Conservation (phyloP, 2,797 vertebrate species). For the Botia almorhae region DNA sequence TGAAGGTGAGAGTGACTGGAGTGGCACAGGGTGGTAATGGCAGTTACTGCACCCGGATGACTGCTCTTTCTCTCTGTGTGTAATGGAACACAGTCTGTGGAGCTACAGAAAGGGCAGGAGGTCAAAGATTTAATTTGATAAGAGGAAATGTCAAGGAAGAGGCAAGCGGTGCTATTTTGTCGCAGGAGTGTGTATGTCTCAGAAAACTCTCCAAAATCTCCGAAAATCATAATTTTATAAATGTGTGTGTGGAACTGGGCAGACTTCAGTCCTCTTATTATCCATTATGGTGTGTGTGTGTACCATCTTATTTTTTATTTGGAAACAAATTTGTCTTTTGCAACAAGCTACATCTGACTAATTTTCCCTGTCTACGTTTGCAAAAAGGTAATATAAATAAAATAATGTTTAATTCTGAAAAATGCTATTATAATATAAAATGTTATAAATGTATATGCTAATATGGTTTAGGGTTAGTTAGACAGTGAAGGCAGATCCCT, state of each 20-base stretch:
- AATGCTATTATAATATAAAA: too few relatives aligned
- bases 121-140: slow-evolving; percentile 74
- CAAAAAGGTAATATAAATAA: too few relatives aligned
- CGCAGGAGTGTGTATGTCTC: slow-evolving; percentile 24
- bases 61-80: neutral
- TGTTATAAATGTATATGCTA: too few relatives aligned
- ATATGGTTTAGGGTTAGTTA: too few relatives aligned
- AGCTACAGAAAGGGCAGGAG: slow-evolving; percentile 61
- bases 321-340: too few relatives aligned
- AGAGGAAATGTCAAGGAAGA: slow-evolving; percentile 68
- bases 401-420: too few relatives aligned
- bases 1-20: slow-evolving; percentile 50
- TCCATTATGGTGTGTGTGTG: too few relatives aligned
- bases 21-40: slow-evolving; percentile 34
- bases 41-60: slow-evolving; percentile 33
- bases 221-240: neutral
- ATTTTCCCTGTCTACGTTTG: too few relatives aligned
- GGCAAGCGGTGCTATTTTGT: slow-evolving; percentile 57
- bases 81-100: slow-evolving; percentile 40
- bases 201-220: slow-evolving; percentile 3
- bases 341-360: too few relatives aligned
- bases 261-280: too few relatives aligned
- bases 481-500: too few relatives aligned
- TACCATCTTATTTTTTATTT: too few relatives aligned
- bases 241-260: neutral